Evolutionary conservation across 2,888 invertebrate species (phyloP), one percentile per base, ranked within the genome.

Genomic region (Aphrophora alni): DNA sequence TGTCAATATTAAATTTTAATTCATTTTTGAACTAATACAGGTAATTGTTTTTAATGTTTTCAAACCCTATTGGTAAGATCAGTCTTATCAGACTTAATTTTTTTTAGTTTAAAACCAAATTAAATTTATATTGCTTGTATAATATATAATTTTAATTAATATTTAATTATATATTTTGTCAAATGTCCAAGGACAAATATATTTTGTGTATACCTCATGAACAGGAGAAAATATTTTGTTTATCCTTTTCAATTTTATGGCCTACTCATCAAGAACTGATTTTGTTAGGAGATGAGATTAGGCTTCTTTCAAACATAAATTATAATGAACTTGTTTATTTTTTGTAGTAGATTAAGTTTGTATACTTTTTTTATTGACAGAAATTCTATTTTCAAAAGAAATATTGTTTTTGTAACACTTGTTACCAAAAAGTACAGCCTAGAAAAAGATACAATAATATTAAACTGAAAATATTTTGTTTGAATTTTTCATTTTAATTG

Each of bases 391-490:
- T 59, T 59, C 2, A 59, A 59, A 59, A 59, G 4, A 59, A 59
- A 59, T 59, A 10, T 59, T n/a, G 21, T 12, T 33, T 14, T 59
- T 59, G 59, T 59, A 59, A 59, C 59, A 59, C 1, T 59, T 59
- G 59, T 59, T 59, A 59, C 59, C 59, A 59, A 59, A 59, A 59
- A 59, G 2, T 59, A 59, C 59, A 59, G 59, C 59, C 59, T 59
- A 59, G 59, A 12, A 59, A 59, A 14, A 44, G 14, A 44, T 44
- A 44, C 44, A 33, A 3, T 12, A 44, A 8, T 2, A 14, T 44
- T 44, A 14, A 44, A 44, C 10, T 33, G 33, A 33, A 33, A 7
- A 10, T 33, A 33, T 33, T 33, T 33, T 33, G 33, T 33, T 33
- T 33, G 4, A 33, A 44, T 44, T 7, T 17, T 44, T 44, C 44